Conservation (phyloP, 2,113 vertebrate genomes). For the Lamprologus tigripictilis region DNA sequence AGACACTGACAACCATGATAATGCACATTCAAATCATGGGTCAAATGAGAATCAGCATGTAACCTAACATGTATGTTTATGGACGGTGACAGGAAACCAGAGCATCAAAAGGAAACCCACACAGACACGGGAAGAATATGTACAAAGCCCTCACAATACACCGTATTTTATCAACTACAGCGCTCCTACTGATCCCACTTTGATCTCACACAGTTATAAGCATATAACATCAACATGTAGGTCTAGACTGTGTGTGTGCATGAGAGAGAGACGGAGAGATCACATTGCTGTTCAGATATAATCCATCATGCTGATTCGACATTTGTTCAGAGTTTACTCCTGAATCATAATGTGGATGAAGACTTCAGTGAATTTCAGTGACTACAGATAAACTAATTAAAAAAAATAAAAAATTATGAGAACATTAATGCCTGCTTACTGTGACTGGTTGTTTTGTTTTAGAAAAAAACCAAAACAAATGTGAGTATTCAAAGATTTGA, state of each 20-base stretch:
- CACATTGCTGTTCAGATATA: background rate
- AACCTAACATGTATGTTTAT: background rate
- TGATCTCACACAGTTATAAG: background rate
- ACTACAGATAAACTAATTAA: background rate
- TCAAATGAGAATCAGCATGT: background rate
- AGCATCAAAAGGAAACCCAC: background rate
- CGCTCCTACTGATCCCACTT: background rate
- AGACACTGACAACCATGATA: background rate
- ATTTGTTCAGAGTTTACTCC: background rate
- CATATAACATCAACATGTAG: background rate
- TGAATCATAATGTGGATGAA: background rate
- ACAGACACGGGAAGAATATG: background rate
- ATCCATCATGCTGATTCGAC: conserved; percentile 12
- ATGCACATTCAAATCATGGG: background rate
- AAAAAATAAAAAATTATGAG: background rate
- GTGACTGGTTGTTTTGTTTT: background rate
- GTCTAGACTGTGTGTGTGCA: background rate
- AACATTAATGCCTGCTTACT: background rate
- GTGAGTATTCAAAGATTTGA: background rate
- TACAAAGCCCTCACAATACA: background rate
- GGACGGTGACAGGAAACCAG: background rate
- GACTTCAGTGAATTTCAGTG: background rate
- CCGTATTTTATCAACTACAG: background rate
- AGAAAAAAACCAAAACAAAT: background rate
- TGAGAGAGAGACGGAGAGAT: background rate